Base-by-base conservation (phyloP, 2,888 invertebrate genomes). In the Smittia sp. region DNA sequence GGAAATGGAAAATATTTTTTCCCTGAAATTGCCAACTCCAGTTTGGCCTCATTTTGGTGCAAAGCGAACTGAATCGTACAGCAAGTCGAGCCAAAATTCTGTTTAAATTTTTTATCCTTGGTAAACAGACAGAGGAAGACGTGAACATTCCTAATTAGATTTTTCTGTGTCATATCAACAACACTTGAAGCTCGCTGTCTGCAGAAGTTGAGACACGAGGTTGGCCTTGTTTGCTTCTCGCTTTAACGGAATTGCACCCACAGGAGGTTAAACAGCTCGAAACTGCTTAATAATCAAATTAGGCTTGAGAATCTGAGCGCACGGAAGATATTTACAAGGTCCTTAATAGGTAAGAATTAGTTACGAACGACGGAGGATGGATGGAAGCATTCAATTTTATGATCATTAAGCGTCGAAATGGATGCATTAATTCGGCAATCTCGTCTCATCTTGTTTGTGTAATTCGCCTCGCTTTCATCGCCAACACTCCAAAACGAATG, bases 261-360 rank as follows among this genome's bases (percentile, higher is more conserved):
- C 4, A 15, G 13, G 52, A 52, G 52, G 3, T 7, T 52, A 4
- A 52, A 52, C 4, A 52, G 18, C 52, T 6, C 15, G 18, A 52
- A 52, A 52, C 15, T 52, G 52, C 13, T 13, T 13, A 15, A 52
- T 52, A 52, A 52, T 52, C 6, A 52, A 52, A 52, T 52, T 52
- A 11, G 11, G 11, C 38, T 11, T 11, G 11, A 52, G n/a, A 52
- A 18, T 52, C 9, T 15, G 11, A 18, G 15, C 13, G 13, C 3
- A 52, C 11, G 18, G 38, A 38, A 38, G 7, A 38, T 9, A 52
- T n/a, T 52, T 52, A 52, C 52, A 13, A 15, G 52, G 52, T 15
- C 52, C n/a, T 52, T 52, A 52, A 52, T 52, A 52, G 52, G 52
- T 52, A 52, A 15, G 3, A 52, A 52, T 52, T 52, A 52, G 52